A percentile compares a stretch with the other conserved stretches of the same genome.
Conservation (phyloP, 2,888 invertebrate species). For the Tyria jacobaeae region DNA sequence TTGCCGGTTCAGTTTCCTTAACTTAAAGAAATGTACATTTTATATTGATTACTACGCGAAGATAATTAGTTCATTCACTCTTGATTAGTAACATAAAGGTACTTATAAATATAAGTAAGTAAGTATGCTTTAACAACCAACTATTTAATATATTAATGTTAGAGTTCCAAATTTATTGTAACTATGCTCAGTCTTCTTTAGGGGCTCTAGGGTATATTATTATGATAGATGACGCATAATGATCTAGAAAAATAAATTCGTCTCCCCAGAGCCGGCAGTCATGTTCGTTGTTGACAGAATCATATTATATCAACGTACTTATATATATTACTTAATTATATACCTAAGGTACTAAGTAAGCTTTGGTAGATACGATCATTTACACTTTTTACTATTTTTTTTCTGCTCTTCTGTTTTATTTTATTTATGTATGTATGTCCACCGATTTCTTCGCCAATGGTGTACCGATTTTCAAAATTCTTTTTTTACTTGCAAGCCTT, state of each 20-base stretch:
- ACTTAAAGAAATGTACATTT: background rate
- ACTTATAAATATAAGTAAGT: too few species aligned
- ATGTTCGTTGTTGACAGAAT: background rate
- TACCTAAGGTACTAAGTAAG: background rate
- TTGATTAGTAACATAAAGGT: too few species aligned
- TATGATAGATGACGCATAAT: background rate
- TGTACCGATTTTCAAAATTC: too few species aligned
- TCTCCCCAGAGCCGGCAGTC: background rate
- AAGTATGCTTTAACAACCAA: too few species aligned
- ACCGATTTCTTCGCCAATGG: too few species aligned
- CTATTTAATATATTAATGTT: too few species aligned
- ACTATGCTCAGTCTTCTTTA: background rate
- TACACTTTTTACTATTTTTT: too few species aligned
- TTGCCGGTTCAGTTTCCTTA: too few species aligned
- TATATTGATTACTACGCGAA: background rate
- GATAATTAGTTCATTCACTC: background rate
- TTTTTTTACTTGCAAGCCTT: too few species aligned
- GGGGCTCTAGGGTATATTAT: background rate
- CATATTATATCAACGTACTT: background rate
- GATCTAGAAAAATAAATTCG: slow-evolving; percentile 3
- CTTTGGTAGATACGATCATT: background rate
- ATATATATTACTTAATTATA: background rate
- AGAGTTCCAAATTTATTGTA: background rate
- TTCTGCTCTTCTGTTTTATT: too few species aligned
- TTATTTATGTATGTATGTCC: too few species aligned